Conservation (phyloP, 2,888 invertebrate species). For the Dasypolia templi region DNA sequence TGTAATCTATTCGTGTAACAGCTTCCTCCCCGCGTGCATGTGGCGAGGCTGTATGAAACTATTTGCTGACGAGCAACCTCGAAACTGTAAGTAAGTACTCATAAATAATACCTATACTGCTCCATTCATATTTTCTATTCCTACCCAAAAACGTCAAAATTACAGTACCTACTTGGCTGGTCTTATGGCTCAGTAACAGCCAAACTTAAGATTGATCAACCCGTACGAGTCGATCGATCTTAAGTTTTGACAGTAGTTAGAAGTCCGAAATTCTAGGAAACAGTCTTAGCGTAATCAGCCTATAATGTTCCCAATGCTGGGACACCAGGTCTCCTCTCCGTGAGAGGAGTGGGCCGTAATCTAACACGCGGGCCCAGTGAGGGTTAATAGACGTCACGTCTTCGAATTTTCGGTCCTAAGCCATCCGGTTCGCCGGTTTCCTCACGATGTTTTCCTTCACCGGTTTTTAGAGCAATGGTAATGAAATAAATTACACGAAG, state of each 20-base stretch:
- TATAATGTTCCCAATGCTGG: no score
- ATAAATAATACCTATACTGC: not conserved
- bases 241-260: not conserved
- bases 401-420: no score
- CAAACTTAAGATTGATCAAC: no score
- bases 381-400: no score
- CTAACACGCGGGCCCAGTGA: no score
- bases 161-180: not conserved
- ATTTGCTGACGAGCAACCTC: not conserved
- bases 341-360: no score
- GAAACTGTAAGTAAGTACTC: not conserved
- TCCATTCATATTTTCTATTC: not conserved
- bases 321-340: no score
- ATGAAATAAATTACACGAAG: no score
- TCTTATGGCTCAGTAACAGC: not conserved
- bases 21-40: not conserved
- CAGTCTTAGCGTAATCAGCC: no score
- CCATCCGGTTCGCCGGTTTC: no score
- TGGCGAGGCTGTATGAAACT: slow-evolving; percentile 1
- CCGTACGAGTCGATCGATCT: not conserved
- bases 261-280: not conserved
- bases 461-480: no score
- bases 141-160: not conserved
- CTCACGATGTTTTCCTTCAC: no score
- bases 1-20: slow-evolving; percentile 17